A percentile compares a stretch with the other conserved stretches of the same genome.
Conservation (phyloP, 1,140 invertebrate genomes). For the Phenacoccus solenopsis region DNA sequence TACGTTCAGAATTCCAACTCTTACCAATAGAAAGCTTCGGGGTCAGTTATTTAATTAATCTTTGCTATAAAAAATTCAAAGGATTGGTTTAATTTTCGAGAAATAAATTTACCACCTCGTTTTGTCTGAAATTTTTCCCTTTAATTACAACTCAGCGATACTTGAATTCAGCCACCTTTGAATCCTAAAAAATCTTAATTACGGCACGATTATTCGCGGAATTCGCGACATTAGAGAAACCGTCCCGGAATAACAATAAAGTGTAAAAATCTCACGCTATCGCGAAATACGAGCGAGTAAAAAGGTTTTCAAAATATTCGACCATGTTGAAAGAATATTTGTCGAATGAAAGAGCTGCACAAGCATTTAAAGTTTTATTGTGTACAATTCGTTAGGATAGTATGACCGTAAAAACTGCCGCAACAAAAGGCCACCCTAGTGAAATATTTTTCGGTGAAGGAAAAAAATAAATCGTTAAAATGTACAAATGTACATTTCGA, state of each 20-base stretch:
- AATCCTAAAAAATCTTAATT: not conserved
- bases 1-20: too few relatives aligned
- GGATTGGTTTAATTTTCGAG: too few relatives aligned
- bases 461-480: conserved; percentile 4
- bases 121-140: too few relatives aligned
- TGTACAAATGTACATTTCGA: not conserved
- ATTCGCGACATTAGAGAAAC: not conserved
- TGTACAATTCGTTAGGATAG: not conserved
- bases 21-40: too few relatives aligned
- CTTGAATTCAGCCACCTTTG: too few relatives aligned
- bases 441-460: not conserved
- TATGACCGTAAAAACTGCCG: not conserved
- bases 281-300: not conserved
- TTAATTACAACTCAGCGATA: too few relatives aligned
- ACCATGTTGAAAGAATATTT: conserved; percentile 2
- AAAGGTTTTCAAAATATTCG: not conserved
- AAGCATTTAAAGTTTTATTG: not conserved
- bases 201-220: not conserved
- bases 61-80: too few relatives aligned
- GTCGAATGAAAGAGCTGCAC: not conserved
- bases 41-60: too few relatives aligned
- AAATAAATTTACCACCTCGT: too few relatives aligned
- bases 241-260: too few relatives aligned
- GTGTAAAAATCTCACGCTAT: not conserved
- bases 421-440: not conserved